These are phyloP conservation scores for Incurvaria masculella DNA, from an alignment of 2,888 invertebrate genomes.

Conservation along the genomic window DNA sequence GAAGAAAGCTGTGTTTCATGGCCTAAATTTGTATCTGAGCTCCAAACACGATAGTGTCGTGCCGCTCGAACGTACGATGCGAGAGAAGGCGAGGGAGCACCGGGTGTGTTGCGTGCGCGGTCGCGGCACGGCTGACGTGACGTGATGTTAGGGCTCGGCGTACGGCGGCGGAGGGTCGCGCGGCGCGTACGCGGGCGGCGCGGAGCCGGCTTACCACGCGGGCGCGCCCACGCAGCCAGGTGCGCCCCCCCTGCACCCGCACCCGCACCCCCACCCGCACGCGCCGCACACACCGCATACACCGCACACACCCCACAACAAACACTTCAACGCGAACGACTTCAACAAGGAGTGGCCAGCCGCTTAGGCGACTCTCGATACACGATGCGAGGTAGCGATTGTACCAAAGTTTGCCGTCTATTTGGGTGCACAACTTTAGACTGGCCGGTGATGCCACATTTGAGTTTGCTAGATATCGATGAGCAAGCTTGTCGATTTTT, in stretches of 20 bases:
- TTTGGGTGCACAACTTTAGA: too few relatives aligned
- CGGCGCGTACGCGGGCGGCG: slow-evolving; percentile 34
- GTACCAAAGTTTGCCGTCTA: too few relatives aligned
- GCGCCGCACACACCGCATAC: slow-evolving; percentile 56
- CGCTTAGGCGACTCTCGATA: slow-evolving; percentile 30
- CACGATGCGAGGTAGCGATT: too few relatives aligned
- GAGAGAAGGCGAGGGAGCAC: too few relatives aligned
- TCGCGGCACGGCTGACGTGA: background rate
- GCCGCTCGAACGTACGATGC: too few relatives aligned
- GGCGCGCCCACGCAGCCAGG: slow-evolving; percentile 16
- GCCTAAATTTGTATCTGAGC: too few relatives aligned
- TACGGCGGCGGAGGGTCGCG: slow-evolving; percentile 51
- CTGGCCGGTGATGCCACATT: too few relatives aligned
- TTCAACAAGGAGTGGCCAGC: slow-evolving; percentile 58
- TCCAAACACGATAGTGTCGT: too few relatives aligned
- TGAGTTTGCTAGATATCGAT: too few relatives aligned
- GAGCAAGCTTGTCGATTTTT: too few relatives aligned
- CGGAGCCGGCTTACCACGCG: slow-evolving; percentile 34
- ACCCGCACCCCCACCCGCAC: slow-evolving; percentile 40
- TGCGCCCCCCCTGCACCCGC: slow-evolving; percentile 20
- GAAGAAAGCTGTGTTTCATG: too few relatives aligned
- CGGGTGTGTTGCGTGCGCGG: background rate
- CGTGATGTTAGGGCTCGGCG: slow-evolving; percentile 41
- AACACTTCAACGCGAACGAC: slow-evolving; percentile 53
- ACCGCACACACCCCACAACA: slow-evolving; percentile 39